phyloP scores from a whole-genome alignment of 2,888 invertebrate genomes.

The Andrena dorsata region DNA sequence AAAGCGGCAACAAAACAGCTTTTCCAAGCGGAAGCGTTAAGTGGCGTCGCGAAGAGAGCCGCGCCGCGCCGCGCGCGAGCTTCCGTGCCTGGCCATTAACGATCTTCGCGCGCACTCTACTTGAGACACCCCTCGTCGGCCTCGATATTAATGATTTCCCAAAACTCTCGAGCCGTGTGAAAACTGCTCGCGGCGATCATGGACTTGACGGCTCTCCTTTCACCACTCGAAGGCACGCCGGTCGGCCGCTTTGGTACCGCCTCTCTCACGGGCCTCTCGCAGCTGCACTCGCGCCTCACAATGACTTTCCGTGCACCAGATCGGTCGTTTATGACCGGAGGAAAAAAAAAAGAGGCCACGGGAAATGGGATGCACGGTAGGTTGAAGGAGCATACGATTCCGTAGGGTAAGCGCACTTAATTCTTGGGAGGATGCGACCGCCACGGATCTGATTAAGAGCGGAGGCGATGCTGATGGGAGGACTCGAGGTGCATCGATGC shows the following conservation, averaged over 20 bases:
- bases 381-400: neutral
- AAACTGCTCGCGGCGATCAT: slow-evolving; percentile 56
- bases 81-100: slow-evolving; percentile 67
- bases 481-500: slow-evolving; percentile 1
- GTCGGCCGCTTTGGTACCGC: neutral
- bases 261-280: slow-evolving; percentile 17
- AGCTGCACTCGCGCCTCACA: slow-evolving; percentile 27
- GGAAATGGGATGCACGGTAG: neutral
- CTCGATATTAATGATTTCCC: slow-evolving; percentile 81
- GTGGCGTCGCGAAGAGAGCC: slow-evolving; percentile 71
- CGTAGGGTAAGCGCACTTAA: neutral
- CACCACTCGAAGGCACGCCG: slow-evolving; percentile 6
- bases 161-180: slow-evolving; percentile 74
- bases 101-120: slow-evolving; percentile 40
- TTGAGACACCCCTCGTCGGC: slow-evolving; percentile 53
- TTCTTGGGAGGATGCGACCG: neutral
- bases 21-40: slow-evolving; percentile 79
- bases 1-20: slow-evolving; percentile 76
- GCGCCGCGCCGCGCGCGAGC: slow-evolving; percentile 49
- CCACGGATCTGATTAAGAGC: no score
- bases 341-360: neutral
- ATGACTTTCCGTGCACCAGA: slow-evolving; percentile 1
- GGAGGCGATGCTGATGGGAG: no score
- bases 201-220: slow-evolving; percentile 33
- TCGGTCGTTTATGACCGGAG: neutral